Conservation (phyloP, 2,113 vertebrate genomes). For the Rhagologus leucostigma region DNA sequence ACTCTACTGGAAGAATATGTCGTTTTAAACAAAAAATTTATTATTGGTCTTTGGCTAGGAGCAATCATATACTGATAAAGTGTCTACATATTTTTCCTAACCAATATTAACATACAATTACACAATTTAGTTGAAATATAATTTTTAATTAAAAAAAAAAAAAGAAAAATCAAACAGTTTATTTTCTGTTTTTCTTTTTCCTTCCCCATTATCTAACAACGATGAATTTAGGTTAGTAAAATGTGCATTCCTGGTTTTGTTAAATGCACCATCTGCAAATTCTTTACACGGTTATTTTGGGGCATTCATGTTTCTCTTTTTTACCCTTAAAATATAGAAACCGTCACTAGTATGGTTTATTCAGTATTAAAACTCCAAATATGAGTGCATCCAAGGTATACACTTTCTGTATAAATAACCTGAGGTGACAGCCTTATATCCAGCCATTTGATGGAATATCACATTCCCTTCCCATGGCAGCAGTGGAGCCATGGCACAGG, state of each 20-base stretch:
- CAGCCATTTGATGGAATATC: neutral
- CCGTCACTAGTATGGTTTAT: neutral
- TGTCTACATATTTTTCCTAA: neutral
- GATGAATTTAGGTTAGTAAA: neutral
- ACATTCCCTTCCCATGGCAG: neutral
- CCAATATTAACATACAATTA: neutral
- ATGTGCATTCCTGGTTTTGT: neutral
- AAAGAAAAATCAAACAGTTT: neutral
- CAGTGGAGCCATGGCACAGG: neutral
- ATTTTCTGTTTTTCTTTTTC: neutral
- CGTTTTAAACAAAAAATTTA: neutral
- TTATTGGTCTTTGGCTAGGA: neutral
- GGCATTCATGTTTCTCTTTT: neutral
- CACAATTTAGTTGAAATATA: neutral
- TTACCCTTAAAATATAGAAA: neutral
- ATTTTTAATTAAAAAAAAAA: neutral
- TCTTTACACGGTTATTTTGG: neutral
- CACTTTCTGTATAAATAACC: neutral
- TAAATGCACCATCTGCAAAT: neutral
- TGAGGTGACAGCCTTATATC: neutral
- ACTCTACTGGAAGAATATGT: neutral
- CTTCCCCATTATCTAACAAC: neutral
- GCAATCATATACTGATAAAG: neutral
- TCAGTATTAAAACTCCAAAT: neutral
- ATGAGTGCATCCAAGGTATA: rapidly evolving